Conservation (phyloP, 2,113 vertebrate genomes). For the Coptodon rendalli region DNA sequence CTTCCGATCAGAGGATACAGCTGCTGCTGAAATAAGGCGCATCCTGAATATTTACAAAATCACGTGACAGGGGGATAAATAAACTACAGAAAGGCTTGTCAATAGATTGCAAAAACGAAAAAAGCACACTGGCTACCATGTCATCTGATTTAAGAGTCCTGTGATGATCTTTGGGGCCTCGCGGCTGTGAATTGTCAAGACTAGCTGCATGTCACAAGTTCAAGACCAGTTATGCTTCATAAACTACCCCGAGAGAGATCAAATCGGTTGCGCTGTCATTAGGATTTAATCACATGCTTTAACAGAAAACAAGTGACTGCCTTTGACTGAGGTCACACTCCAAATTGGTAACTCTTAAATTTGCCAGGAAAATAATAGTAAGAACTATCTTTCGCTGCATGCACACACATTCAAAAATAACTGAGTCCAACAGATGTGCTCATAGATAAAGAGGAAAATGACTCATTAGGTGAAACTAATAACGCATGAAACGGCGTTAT, state of each 20-base stretch:
- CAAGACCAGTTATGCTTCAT: background rate
- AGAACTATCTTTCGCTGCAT: background rate
- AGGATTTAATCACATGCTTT: slow-evolving; percentile 47
- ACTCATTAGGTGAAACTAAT: background rate
- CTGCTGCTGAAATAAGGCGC: background rate
- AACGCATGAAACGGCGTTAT: background rate
- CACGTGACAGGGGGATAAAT: background rate
- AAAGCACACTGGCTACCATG: background rate
- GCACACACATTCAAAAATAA: background rate
- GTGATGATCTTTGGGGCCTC: slow-evolving; percentile 36
- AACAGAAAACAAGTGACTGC: background rate
- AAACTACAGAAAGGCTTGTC: background rate
- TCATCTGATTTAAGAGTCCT: slow-evolving; percentile 54
- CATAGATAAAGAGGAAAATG: slow-evolving; percentile 1
- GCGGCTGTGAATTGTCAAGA: background rate
- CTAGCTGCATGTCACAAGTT: slow-evolving; percentile 32
- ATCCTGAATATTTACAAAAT: background rate
- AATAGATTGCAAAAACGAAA: background rate
- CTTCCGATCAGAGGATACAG: background rate
- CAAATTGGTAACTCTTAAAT: background rate
- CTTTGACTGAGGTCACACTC: background rate
- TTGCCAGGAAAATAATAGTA: background rate
- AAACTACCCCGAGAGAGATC: background rate
- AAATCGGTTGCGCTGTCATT: background rate
- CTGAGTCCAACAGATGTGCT: background rate